Evolutionary conservation across 2,113 vertebrate species (phyloP), one percentile per base, ranked within the genome.

Genomic region (Passerina amoena): DNA sequence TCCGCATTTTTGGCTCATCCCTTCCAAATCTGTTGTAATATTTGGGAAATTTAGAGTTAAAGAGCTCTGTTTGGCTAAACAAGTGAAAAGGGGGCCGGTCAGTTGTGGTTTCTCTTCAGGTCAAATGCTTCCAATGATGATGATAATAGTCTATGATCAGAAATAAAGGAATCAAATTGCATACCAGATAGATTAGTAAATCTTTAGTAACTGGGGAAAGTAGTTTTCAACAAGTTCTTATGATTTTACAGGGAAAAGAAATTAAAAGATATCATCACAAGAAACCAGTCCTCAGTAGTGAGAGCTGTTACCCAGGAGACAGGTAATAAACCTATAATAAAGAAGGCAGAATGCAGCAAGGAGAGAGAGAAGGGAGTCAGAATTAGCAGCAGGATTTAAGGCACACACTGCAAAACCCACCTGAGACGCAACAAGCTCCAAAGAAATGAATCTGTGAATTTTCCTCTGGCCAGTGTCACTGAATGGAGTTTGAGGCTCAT

Each of bases 221-320:
- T 48, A 13, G 37, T 70, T 93, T 93, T 73, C 63, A 88, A 27
- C 23, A 57, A 71, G 10, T 50, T 9, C 6, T 20, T 40, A 7
- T 71, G 31, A 66, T 90, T 87, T 84, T 87, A 45, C 27, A 11
- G 37, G 20, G 16, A 77, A 78, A 54, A 87, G 19, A 76, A 69
- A 82, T 42, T 4, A 28, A 24, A 90, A 12, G 31, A 45, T 69
- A 48, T 5, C 0, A 0, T 57, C 17, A 37, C 28, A 51, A 61
- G 27, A 78, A 70, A 61, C 9, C 19, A 61, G 40, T 56, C 21
- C 48, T 82, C 25, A 28, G 35, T 27, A 86, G 33, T 40, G 21
- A 83, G 24, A 72, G 24, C 19, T 69, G 85, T 78, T 56, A 66
- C 33, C 20, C 38, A 68, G 38, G 73, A 70, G 31, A 80, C 17